Conservation (phyloP, 2,113 vertebrate species). For the Ivindomyrus marchei region DNA sequence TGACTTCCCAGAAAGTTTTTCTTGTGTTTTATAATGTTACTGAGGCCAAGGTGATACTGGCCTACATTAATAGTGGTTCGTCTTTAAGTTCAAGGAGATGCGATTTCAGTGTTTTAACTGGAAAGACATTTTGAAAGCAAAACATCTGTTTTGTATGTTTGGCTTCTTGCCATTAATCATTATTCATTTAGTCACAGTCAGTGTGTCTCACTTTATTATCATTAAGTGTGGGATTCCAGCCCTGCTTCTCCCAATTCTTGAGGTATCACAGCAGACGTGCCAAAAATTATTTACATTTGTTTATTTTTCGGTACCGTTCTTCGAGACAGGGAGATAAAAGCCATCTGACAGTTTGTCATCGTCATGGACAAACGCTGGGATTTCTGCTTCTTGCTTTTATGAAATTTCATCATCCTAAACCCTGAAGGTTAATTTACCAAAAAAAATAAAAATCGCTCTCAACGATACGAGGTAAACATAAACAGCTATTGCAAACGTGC, state of each 20-base stretch:
- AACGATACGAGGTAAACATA: neutral
- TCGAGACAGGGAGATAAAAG: neutral
- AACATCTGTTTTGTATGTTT: neutral
- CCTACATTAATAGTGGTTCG: neutral
- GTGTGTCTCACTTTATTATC: neutral
- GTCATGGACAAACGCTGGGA: neutral
- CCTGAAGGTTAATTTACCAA: constrained; percentile 2
- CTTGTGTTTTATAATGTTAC: neutral
- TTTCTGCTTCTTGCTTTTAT: neutral
- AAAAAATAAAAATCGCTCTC: neutral
- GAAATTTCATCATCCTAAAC: neutral
- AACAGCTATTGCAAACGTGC: neutral
- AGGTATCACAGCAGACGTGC: neutral
- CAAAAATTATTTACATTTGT: constrained; percentile 3
- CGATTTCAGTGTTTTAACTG: neutral
- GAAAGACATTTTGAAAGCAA: neutral
- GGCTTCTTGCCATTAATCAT: neutral
- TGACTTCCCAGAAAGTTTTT: neutral
- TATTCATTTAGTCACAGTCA: neutral
- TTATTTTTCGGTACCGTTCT: neutral
- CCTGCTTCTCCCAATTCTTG: neutral
- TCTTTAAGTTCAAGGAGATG: neutral
- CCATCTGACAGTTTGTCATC: neutral
- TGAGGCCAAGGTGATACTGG: neutral
- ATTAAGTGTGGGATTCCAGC: neutral